phyloP scores from a whole-genome alignment of 64 coral and sea anemone species.

The Actinia tenebrosa region DNA sequence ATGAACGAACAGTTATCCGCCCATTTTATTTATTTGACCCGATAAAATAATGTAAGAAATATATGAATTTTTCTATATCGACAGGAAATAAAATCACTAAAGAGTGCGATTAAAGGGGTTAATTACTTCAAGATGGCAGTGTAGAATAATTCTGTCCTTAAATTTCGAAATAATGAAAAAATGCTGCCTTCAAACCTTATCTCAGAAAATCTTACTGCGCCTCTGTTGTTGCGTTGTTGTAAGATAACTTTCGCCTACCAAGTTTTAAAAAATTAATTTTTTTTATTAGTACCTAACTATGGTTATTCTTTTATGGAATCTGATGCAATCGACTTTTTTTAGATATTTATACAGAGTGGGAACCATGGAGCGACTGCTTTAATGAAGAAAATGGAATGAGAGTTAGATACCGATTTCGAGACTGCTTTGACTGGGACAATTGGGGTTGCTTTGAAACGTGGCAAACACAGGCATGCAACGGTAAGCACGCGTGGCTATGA shows the following conservation, averaged over 20 bases:
- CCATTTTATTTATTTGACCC: neutral
- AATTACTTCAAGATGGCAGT: too few relatives aligned
- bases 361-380: neutral
- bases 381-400: neutral
- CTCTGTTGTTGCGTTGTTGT: too few relatives aligned
- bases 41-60: neutral
- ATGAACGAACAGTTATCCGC: neutral
- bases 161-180: too few relatives aligned
- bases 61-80: too few relatives aligned
- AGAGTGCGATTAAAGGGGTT: too few relatives aligned
- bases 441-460: neutral
- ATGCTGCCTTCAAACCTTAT: too few relatives aligned
- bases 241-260: too few relatives aligned
- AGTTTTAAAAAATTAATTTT: neutral
- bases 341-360: neutral
- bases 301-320: neutral
- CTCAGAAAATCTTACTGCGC: too few relatives aligned
- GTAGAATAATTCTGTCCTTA: too few relatives aligned
- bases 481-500: neutral
- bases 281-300: neutral
- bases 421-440: neutral
- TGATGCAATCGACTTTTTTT: neutral
- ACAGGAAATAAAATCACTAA: too few relatives aligned
- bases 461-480: neutral
- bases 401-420: neutral